Evolutionary conservation across 2,797 vertebrate species (phyloP), one percentile per base, ranked within the genome.

Genomic region (Acanthornis magna): DNA sequence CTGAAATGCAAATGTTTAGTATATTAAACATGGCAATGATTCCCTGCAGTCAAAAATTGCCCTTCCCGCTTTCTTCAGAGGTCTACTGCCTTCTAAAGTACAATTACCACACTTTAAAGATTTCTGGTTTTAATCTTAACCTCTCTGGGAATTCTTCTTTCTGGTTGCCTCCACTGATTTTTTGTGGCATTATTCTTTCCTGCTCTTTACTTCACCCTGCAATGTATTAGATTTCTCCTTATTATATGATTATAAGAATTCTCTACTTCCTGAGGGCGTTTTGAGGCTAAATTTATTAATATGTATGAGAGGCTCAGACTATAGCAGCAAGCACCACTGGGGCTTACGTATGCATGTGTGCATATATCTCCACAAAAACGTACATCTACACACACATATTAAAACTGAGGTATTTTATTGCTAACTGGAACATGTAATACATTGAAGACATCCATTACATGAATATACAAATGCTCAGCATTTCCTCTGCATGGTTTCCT

Each of bases 251-350:
- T 53, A 79, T 63, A 74, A 79, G 57, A 73, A 51, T 66, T 87
- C 36, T 58, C 32, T 53, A 10, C 11, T 60, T 93, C 78, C 72
- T 55, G 27, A 79, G 53, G 29, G 47, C 65, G 55, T 93, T 78
- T 65, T 93, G 60, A 79, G 23, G 20, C 36, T 92, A 88, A 83
- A 89, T 65, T 77, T 14, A 90, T 83, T 66, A 91, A 63, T 91
- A 79, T 85, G 61, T 50, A 85, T 89, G 34, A 90, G 32, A 42
- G 22, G 43, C 20, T 84, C 62, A 81, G 51, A 76, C 43, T 57
- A 3, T 15, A 55, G 11, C 68, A 74, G 38, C 68, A 67, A 71
- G 13, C 14, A 82, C 42, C 32, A 32, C 57, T 47, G 68, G 74
- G n/a, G 23, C 21, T 81, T 58, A 6, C 12, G 25, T 42, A 27